Evolutionary conservation across 1,140 invertebrate species (phyloP).

Genomic region (Battus philenor): DNA sequence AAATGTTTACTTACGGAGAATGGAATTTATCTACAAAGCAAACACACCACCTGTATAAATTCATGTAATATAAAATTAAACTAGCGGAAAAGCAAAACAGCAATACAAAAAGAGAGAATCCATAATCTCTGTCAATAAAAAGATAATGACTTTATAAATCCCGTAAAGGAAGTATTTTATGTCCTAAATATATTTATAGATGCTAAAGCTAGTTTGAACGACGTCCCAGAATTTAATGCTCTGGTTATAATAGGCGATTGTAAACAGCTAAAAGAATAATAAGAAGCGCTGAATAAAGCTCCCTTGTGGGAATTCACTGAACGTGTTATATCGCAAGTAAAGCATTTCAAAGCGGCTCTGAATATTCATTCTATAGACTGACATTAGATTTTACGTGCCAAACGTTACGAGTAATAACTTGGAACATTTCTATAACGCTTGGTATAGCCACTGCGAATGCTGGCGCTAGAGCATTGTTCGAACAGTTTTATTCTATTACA

Average conservation of each 20-base stretch:
- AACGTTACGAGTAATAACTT: slow-evolving; percentile 44
- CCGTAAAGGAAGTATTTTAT: slow-evolving; percentile 5
- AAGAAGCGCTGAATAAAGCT: slow-evolving; percentile 23
- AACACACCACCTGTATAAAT: slow-evolving; percentile 11
- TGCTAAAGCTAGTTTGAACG: slow-evolving; percentile 1
- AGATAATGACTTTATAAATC: slow-evolving; percentile 3
- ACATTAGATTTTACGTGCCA: slow-evolving; percentile 46
- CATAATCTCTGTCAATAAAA: slow-evolving; percentile 13
- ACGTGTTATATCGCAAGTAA: slow-evolving; percentile 23
- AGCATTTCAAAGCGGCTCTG: slow-evolving; percentile 31
- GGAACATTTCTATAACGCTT: slow-evolving; percentile 49
- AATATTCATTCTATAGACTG: slow-evolving; percentile 47
- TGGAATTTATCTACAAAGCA: slow-evolving; percentile 9
- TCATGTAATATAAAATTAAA: neutral
- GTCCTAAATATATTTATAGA: slow-evolving; percentile 6
- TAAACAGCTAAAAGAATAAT: slow-evolving; percentile 3
- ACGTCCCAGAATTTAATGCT: neutral
- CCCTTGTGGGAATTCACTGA: slow-evolving; percentile 17
- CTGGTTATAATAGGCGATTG: slow-evolving; percentile 3
- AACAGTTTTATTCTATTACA: slow-evolving; percentile 71
- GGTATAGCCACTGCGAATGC: slow-evolving; percentile 46
- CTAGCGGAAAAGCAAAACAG: neutral
- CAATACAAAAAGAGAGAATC: slow-evolving; percentile 1
- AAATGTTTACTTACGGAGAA: neutral
- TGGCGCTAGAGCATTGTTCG: slow-evolving; percentile 50